These are phyloP conservation scores for Dysidea cf. avara DNA, from an alignment of 37 sponge, comb jelly and placozoan genomes.

Conservation along the genomic window DNA sequence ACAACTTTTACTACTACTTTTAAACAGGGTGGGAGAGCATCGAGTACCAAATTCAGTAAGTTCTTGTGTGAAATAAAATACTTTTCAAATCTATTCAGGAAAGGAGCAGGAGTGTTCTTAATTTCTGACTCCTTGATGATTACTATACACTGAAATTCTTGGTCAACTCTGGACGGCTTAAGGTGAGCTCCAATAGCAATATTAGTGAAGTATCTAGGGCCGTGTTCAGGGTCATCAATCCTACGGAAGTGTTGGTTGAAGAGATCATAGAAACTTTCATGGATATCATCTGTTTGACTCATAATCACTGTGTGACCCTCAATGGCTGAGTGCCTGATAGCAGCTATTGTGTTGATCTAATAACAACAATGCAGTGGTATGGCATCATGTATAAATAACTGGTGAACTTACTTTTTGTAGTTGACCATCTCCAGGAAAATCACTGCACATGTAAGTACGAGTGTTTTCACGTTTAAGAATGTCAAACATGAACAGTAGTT, in stretches of 20 bases:
- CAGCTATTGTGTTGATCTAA: slow-evolving; percentile 76
- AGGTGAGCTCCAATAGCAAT: slow-evolving; percentile 88
- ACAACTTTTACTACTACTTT: slow-evolving; percentile 45
- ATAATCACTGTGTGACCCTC: no score
- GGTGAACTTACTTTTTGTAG: slow-evolving; percentile 72
- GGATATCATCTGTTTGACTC: no score
- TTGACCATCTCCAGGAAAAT: no score
- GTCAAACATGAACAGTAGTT: slow-evolving; percentile 69
- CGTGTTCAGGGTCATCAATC: no score
- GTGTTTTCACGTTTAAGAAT: slow-evolving; percentile 57
- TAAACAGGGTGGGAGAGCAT: slow-evolving; percentile 43
- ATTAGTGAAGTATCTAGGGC: no score
- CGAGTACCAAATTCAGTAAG: slow-evolving; percentile 63
- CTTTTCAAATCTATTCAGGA: slow-evolving; percentile 92
- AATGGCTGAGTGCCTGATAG: no score
- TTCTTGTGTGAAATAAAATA: slow-evolving; percentile 65
- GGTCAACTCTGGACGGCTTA: slow-evolving; percentile 86
- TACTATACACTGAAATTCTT: no score
- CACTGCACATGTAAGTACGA: slow-evolving; percentile 74
- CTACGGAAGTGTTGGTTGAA: no score
- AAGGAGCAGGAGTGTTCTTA: no score
- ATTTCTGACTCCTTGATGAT: no score
- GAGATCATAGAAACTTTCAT: no score
- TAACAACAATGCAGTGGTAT: slow-evolving; percentile 76
- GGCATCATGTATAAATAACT: slow-evolving; percentile 85